These are phyloP conservation scores for Fabriciana adippe DNA, from an alignment of 2,888 invertebrate species.

Conservation along the genomic window DNA sequence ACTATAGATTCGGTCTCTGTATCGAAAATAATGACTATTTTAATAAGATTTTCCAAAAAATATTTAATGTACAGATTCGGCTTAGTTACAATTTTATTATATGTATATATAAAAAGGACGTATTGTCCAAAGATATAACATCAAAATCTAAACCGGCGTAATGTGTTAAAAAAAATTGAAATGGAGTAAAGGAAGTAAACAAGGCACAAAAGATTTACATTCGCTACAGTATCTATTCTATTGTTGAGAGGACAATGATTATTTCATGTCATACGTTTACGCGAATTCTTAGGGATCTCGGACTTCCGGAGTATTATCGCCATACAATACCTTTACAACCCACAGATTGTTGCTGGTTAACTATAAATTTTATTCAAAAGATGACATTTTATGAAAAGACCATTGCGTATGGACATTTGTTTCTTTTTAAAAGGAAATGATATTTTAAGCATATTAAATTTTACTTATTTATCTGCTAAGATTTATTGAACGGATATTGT, in stretches of 20 bases:
- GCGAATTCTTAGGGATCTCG: conserved; percentile 53
- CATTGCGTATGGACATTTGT: neutral
- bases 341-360: conserved; percentile 51
- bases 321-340: conserved; percentile 53
- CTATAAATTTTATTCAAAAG: conserved; percentile 23
- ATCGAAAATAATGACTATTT: no score
- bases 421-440: no score
- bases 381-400: conserved; percentile 1
- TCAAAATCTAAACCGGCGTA: neutral
- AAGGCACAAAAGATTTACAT: conserved; percentile 3
- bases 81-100: no score
- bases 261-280: conserved; percentile 72
- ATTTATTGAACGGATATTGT: no score
- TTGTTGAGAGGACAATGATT: conserved; percentile 53
- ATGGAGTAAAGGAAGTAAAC: conserved; percentile 10
- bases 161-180: conserved; percentile 11
- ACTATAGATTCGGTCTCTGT: no score
- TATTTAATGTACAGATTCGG: no score
- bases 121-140: neutral
- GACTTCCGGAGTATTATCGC: conserved; percentile 68
- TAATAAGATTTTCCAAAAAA: no score
- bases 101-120: neutral
- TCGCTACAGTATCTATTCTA: neutral
- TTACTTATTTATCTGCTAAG: no score
- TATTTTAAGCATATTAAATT: no score